Base-by-base conservation (phyloP, 2,888 invertebrate genomes). In the Dynastes hyllus region DNA sequence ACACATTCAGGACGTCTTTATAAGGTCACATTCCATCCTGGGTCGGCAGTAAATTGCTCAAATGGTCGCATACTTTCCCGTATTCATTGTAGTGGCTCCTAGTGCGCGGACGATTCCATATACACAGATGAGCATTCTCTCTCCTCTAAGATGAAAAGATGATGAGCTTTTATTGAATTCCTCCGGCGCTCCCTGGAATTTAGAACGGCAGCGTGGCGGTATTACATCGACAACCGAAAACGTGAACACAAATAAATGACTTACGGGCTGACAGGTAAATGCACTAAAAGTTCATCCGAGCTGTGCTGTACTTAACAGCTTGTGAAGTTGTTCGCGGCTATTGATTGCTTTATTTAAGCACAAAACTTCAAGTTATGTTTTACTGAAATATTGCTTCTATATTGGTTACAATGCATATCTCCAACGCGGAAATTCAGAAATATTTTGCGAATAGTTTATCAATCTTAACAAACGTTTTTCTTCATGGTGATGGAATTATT, bases 81-180 rank as follows among this genome's bases (percentile, higher is more conserved):
- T 75, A 79, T 80, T 78, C 84, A 81, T 83, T 82, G 80, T 80
- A 81, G 80, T 81, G 81, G 81, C 81, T 83, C 82, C 81, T 80
- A 70, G 80, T 84, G 83, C 79, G 81, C 80, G 81, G 82, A 83
- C 81, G 81, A 83, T 83, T 58, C 73, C 58, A 73, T 73, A 73
- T 73, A 73, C 73, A 73, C 73, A 61, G 73, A 73, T 73, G 73
- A 73, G 73, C 73, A 73, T 73, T 78, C 58, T 65, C 70, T 55
- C 70, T 50, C 78, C 45, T 37, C 67, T 67, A 70, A 55, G 66
- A 76, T 76, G 76, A 50, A 65, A 63, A 75, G 75, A 73, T 73
- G 85, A 84, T 84, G 85, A 83, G 84, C 84, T 83, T 85, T 86
- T 87, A 87, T 87, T 86, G 86, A 84, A 86, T 86, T 85, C 85